Base-by-base conservation (phyloP, 1,140 invertebrate genomes). In the Zaprionus ghesquierei region DNA sequence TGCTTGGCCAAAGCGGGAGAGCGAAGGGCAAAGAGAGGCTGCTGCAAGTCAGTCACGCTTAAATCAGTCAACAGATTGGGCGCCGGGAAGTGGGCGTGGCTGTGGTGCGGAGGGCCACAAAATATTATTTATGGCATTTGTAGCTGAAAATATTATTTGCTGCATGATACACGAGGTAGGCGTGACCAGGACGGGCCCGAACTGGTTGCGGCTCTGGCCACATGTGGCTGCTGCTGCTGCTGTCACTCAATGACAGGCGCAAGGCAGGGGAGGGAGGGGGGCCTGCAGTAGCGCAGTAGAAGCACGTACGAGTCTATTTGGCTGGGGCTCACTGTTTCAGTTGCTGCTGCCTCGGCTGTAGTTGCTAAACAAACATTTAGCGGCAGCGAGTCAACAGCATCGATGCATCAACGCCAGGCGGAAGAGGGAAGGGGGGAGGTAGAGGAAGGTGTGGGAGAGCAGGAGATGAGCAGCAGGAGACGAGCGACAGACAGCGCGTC, bases 351-450 rank as follows among this genome's bases (percentile, higher is more conserved):
- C 63, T 78, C 27, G 62, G 71, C 60, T 87, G 84, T 76, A 89
- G 79, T 87, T 87, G 73, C 84, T 89, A 87, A 87, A 89, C 84
- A 87, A 89, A 87, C 84, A 87, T 89, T 86, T 79, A 87, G 79
- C 76, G 72, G 76, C 72, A 75, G 35, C 58, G 72, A 87, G 84
- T 89, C 84, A 87, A 87, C 84, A 87, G 84, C 76, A 82, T 87
- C 82, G 79, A 89, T 87, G 79, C 79, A 89, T 79, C 82, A 87
- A 77, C 79, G 72, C 75, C 75, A 87, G 75, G 31, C 50, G 46
- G 23, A 18, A 1, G 33, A 33, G 15, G 10, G 3, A 5, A 0
- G 12, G 15, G 41, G 8, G 18, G 3, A 22, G 6, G 3, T 20
- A 1, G 3, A 44, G 6, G 3, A 29, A 29, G 3, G 3, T 27